A percentile compares a stretch with the other conserved stretches of the same genome.
Evolutionary conservation across 2,797 vertebrate species (phyloP).

Genomic region (Phoeniculus purpureus): DNA sequence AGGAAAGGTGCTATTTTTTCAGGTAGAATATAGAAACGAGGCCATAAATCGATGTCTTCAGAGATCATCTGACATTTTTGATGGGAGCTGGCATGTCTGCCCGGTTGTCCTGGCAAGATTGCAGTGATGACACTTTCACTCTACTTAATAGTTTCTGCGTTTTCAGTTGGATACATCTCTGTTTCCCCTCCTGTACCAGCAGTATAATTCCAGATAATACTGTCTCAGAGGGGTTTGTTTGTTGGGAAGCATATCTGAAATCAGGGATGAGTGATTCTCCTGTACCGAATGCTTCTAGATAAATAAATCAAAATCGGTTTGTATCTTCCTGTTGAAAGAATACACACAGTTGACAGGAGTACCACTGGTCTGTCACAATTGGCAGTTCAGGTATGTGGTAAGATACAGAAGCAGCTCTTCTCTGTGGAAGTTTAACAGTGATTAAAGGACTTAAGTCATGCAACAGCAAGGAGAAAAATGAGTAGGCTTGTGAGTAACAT

Average conservation of each 20-base stretch:
- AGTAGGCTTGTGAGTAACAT: not conserved
- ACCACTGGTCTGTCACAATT: not conserved
- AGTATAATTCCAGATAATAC: slow-evolving; percentile 56
- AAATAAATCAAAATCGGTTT: slow-evolving; percentile 48
- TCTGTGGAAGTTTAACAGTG: not conserved
- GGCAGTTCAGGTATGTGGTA: slow-evolving; percentile 3
- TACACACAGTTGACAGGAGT: not conserved
- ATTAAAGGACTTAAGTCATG: slow-evolving; percentile 18
- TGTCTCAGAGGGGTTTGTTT: slow-evolving; percentile 54
- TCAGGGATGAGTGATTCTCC: not conserved
- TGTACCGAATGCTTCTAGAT: not conserved
- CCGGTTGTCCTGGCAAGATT: slow-evolving; percentile 66
- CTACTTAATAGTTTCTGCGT: slow-evolving; percentile 18
- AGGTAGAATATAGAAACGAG: slow-evolving; percentile 30
- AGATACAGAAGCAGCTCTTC: not conserved
- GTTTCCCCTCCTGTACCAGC: slow-evolving; percentile 6
- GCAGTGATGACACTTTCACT: slow-evolving; percentile 70
- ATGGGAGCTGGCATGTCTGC: slow-evolving; percentile 56
- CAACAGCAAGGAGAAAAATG: slow-evolving; percentile 35
- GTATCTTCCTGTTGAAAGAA: slow-evolving; percentile 45
- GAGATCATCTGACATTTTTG: slow-evolving; percentile 54
- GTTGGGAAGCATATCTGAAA: not conserved
- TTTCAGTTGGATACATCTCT: slow-evolving; percentile 12
- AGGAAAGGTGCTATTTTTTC: slow-evolving; percentile 14
- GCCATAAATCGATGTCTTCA: slow-evolving; percentile 37